Conservation (phyloP, 1,140 invertebrate genomes). For the Mycetomoellerius zeteki region DNA sequence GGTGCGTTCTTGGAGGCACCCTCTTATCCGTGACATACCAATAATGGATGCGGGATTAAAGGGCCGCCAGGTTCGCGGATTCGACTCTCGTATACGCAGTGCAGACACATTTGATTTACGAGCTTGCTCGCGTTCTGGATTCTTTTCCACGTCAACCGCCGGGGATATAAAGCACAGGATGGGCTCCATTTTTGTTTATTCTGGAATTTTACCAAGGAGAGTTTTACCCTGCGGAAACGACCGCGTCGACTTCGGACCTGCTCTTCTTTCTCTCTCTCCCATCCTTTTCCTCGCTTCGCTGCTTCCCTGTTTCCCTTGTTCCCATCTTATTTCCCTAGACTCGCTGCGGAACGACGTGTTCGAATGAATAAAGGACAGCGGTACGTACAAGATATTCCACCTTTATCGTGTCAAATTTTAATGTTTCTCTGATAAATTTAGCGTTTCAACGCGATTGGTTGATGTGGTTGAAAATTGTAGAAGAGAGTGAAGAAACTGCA, state of each 20-base stretch:
- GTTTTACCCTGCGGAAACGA: conserved; percentile 67
- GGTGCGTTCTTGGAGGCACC: conserved; percentile 64
- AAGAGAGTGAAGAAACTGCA: too few relatives aligned
- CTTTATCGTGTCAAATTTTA: conserved; percentile 33
- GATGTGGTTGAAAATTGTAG: neutral
- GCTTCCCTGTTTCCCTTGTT: neutral
- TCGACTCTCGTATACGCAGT: conserved; percentile 69
- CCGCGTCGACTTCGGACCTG: conserved; percentile 56
- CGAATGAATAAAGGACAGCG: conserved; percentile 66
- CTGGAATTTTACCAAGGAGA: conserved; percentile 68
- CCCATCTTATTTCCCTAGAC: conserved; percentile 66
- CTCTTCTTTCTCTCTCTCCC: neutral
- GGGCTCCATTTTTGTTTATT: conserved; percentile 77
- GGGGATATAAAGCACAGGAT: conserved; percentile 71
- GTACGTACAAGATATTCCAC: conserved; percentile 28
- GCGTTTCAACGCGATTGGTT: neutral
- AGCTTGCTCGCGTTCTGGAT: conserved; percentile 75
- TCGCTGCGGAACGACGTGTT: conserved; percentile 52
- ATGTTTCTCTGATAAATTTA: conserved; percentile 35
- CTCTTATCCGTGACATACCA: conserved; percentile 76
- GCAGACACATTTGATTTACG: conserved; percentile 78
- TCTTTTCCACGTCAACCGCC: conserved; percentile 71
- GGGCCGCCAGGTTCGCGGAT: conserved; percentile 72
- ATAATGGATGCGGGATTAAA: conserved; percentile 79
- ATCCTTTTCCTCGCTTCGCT: neutral